Conservation (phyloP, 2,888 invertebrate genomes). For the Hydroisotoma schaefferi region DNA sequence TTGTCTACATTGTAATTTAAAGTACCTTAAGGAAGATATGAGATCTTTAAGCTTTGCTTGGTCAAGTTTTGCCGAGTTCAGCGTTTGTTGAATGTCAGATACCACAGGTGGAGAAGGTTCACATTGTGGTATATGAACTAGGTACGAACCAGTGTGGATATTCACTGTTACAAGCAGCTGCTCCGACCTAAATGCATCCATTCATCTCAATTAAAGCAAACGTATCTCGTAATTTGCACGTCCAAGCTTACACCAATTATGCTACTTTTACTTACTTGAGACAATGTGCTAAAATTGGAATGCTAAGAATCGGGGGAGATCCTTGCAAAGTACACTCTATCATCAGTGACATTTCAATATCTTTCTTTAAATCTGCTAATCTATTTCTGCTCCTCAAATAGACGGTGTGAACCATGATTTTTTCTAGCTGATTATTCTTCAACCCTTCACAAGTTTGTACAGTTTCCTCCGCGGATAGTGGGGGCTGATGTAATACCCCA, state of each 20-base stretch:
- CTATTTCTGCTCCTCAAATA: constrained; percentile 85
- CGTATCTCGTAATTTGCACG: too few relatives aligned
- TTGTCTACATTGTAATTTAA: too few relatives aligned
- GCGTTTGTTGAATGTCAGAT: constrained; percentile 68
- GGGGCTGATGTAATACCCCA: constrained; percentile 56
- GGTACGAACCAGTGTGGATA: constrained; percentile 86
- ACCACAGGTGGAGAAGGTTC: constrained; percentile 69
- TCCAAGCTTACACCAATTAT: neutral
- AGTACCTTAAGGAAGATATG: constrained; percentile 66
- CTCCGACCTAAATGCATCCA: constrained; percentile 62
- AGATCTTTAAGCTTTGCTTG: constrained; percentile 63
- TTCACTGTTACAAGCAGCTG: constrained; percentile 89
- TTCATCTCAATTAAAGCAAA: neutral
- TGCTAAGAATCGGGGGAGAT: constrained; percentile 86
- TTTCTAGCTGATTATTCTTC: constrained; percentile 64
- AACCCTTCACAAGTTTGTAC: constrained; percentile 54
- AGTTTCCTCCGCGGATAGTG: constrained; percentile 53
- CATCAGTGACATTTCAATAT: constrained; percentile 57
- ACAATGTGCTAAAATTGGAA: constrained; percentile 84
- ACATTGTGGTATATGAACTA: constrained; percentile 89
- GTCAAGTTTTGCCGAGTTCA: constrained; percentile 67
- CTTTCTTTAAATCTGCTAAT: constrained; percentile 74
- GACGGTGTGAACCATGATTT: constrained; percentile 88
- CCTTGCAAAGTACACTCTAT: constrained; percentile 76
- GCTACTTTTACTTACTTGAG: constrained; percentile 54